Base-by-base conservation (phyloP, 2,888 invertebrate genomes). In the Malacosoma neustria region DNA sequence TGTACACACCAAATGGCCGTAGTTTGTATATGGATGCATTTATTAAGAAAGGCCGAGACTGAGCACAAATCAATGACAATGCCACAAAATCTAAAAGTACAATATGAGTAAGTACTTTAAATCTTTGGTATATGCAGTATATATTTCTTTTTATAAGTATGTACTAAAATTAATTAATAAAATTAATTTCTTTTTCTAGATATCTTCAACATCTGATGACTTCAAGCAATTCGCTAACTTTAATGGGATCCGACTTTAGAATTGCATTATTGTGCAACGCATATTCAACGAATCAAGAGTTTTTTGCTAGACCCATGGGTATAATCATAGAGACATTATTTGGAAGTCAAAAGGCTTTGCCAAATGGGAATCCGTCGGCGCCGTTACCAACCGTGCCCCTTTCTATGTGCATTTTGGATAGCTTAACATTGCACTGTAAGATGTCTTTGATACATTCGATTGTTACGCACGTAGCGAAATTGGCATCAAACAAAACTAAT, bases 11-110 rank as follows among this genome's bases (percentile, higher is more conserved):
- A 94, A 69, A 94, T 98, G 93, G 97, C 98, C 0, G 93, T 95
- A 45, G 95, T 96, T 7, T 97, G 97, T 60, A 97, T 98, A 66
- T 98, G 98, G 97, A 95, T 98, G 69, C 97, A 98, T 77, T 87
- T 98, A 42, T 88, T 96, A 53, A 97, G 95, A 67, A 98, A 98
- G 79, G 97, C 97, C 1, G 94, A 96, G 66, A 87, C 92, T 2
- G 97, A 97, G 64, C 93, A 93, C 58, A 89, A 92, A 45, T 93
- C 92, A 48, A 90, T 95, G 61, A 92, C 92, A 0, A 90, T 96
- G 65, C 96, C 96, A 0, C 90, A 90, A 49, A 92, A 94, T 32
- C 84, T 97, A 6, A 93, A 93, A 75, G 89, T 90, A 40, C 96
- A 96, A 63, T 91, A 94, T 59, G 95, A 95, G 91, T 94, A 82